phyloP scores from a whole-genome alignment of 2,888 invertebrate genomes.

The Acleris laterana region DNA sequence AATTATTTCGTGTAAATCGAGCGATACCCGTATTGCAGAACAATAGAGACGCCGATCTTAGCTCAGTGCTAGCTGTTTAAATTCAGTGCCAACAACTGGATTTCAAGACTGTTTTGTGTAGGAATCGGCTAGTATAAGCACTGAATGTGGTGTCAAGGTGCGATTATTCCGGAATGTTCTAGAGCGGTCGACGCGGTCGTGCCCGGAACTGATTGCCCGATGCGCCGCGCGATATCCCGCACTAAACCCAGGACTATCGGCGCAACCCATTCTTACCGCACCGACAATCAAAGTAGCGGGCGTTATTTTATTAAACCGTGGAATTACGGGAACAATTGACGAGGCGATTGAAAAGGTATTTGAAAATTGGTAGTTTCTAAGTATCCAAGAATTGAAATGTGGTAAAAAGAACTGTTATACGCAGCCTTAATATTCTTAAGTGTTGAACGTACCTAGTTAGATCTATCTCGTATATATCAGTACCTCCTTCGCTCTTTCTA shows the following conservation, averaged over 20 bases:
- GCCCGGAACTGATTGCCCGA: conserved; percentile 53
- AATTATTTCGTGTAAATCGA: conserved; percentile 20
- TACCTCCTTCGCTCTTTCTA: too few relatives aligned
- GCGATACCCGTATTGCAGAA: conserved; percentile 46
- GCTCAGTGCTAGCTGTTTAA: conserved; percentile 42
- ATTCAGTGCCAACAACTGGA: too few relatives aligned
- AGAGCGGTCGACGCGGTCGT: conserved; percentile 49
- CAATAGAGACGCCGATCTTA: conserved; percentile 57
- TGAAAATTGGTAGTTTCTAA: background rate
- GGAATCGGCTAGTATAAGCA: too few relatives aligned
- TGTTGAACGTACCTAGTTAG: too few relatives aligned
- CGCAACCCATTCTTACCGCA: conserved; percentile 4
- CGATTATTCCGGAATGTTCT: conserved; percentile 55
- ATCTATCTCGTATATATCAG: too few relatives aligned
- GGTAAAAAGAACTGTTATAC: too few relatives aligned
- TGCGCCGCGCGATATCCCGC: conserved; percentile 40
- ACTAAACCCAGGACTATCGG: conserved; percentile 5
- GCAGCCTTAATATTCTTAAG: too few relatives aligned
- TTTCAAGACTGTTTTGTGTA: too few relatives aligned
- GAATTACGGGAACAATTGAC: background rate
- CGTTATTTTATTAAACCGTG: background rate
- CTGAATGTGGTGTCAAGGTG: conserved; percentile 44
- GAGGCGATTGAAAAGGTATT: conserved; percentile 1
- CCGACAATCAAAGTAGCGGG: conserved; percentile 5
- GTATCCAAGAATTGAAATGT: too few relatives aligned